Evolutionary conservation across 2,113 vertebrate genomes (phyloP).

Genomic region (Peromyscus californicus): DNA sequence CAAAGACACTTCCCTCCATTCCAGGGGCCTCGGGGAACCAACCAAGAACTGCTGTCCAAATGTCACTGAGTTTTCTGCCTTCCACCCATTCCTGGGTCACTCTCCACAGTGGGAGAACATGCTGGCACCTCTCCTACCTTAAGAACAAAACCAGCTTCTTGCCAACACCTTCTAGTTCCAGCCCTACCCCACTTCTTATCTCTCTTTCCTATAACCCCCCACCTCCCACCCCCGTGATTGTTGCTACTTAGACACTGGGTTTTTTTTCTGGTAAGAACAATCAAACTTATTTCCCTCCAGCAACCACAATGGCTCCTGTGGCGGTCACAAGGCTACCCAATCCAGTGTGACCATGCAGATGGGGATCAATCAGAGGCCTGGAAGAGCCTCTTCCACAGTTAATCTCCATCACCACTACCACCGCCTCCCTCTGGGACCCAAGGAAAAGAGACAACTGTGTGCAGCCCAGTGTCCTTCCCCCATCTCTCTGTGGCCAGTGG

Average conservation of each 20-base stretch:
- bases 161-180: background rate
- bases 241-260: background rate
- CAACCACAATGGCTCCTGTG: background rate
- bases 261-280: background rate
- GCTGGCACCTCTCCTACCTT: no score
- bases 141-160: background rate
- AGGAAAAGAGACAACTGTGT: background rate
- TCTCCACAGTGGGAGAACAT: background rate
- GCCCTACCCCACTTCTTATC: background rate
- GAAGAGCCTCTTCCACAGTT: background rate
- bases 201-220: background rate
- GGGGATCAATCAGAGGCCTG: no score
- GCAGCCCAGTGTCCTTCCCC: accelerated
- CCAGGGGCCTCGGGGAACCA: background rate
- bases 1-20: background rate
- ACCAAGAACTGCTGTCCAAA: no score
- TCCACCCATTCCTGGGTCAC: no score
- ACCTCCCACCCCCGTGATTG: no score
- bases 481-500: background rate
- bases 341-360: background rate
- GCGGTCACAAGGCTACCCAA: no score
- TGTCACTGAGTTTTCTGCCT: background rate
- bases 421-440: background rate
- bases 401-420: background rate
- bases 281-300: background rate